Percentiles rank a stretch among this genome's conserved stretches.
Evolutionary conservation across 2,113 vertebrate species (phyloP).

Genomic region (Proterorhinus semilunaris): DNA sequence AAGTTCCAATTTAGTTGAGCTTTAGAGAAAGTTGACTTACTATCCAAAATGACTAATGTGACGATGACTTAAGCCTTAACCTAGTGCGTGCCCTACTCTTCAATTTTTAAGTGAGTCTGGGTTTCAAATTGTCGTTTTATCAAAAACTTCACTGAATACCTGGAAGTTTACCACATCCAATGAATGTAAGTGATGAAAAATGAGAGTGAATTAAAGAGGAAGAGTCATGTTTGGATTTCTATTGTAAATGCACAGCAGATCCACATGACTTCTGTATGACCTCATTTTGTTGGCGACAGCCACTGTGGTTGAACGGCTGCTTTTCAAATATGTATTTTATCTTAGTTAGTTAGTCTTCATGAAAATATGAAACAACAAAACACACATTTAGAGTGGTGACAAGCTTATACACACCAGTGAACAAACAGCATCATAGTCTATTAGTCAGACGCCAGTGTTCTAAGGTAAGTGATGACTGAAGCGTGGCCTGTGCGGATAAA

Average conservation of each 20-base stretch:
- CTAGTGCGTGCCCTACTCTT: neutral
- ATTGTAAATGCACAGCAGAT: neutral
- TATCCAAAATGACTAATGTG: too few species aligned
- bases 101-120: neutral
- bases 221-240: constrained; percentile 1
- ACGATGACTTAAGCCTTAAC: neutral
- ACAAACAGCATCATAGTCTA: neutral
- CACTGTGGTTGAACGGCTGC: too few species aligned
- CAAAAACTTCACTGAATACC: constrained; percentile 52
- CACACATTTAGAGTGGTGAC: neutral
- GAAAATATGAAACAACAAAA: neutral
- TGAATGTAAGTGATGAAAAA: constrained; percentile 54
- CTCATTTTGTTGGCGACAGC: neutral
- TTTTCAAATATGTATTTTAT: too few species aligned
- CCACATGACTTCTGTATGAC: neutral
- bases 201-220: constrained; percentile 15
- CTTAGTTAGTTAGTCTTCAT: neutral
- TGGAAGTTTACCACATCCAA: constrained; percentile 54
- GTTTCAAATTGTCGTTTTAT: constrained; percentile 47
- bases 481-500: neutral
- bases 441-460: neutral
- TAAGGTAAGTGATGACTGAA: constrained; percentile 21
- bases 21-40: neutral
- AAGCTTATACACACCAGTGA: neutral
- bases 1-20: neutral